Base-by-base conservation (phyloP, 2,888 invertebrate species). In the Leptothorax acervorum region DNA sequence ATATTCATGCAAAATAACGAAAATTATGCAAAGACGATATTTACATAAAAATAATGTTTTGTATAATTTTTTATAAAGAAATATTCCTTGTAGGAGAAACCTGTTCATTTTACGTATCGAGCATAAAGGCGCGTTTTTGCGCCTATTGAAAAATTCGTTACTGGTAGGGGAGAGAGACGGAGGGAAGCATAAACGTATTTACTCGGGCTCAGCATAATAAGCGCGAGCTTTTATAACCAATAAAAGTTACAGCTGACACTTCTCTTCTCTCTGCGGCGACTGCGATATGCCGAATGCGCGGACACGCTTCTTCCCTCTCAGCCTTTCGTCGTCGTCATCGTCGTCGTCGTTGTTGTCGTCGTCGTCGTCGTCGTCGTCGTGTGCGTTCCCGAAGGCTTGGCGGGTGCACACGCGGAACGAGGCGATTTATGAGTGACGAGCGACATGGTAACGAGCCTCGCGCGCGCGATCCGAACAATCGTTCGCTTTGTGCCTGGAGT, bases 161-260 rank as follows among this genome's bases (percentile, higher is more conserved):
- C 63, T 68, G 60, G 11, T 31, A 55, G n/a, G 31, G 55, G 35
- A 53, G 71, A 70, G 65, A 31, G 63, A 84, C 35, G 70, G 35
- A 15, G 55, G 35, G 45, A 75, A 83, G 86, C 89, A 91, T 92
- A 93, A 93, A 92, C 90, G 92, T 93, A 93, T 93, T 93, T 93
- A 93, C 92, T 92, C 92, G 83, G 90, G 90, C 91, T 91, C 92
- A 87, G 92, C 91, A 92, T 93, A 93, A 93, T 93, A 93, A 93
- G 92, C 89, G 88, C 89, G 88, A 88, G 90, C 92, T 92, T 93
- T 93, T 94, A 94, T 92, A 93, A 93, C 93, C 94, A 91, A 94
- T 94, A 94, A 94, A 94, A 94, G 92, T 93, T 93, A 93, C 92
- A 93, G 93, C 93, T 92, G 93, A 92, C 92, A 92, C 93, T 92